A percentile compares a stretch with the other conserved stretches of the same genome.
phyloP scores from a whole-genome alignment of 23 tunicate genomes.

The Styela plicata region DNA sequence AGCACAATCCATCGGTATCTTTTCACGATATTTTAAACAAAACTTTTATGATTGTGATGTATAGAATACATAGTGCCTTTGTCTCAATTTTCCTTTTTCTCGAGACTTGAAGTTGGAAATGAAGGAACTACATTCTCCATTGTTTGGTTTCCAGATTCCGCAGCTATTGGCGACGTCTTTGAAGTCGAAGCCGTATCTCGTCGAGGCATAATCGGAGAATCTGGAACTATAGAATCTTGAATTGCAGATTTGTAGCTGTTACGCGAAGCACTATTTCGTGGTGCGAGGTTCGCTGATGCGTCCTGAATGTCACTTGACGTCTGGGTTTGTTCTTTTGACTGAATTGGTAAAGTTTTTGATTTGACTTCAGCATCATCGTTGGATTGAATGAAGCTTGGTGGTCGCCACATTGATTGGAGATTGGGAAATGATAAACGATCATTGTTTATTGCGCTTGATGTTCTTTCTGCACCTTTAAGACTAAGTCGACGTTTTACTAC shows the following conservation, averaged over 20 bases:
- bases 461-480: neutral
- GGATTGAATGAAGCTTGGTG: slow-evolving; percentile 13
- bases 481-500: slow-evolving; percentile 17
- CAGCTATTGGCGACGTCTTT: neutral
- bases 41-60: too few relatives aligned
- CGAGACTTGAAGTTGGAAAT: neutral
- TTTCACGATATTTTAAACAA: too few relatives aligned
- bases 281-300: neutral
- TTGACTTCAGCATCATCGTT: neutral
- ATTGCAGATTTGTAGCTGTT: slow-evolving; percentile 44
- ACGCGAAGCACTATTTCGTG: slow-evolving; percentile 5
- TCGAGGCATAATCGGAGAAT: neutral
- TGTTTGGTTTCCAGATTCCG: neutral
- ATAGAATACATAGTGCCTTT: too few relatives aligned
- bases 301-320: neutral
- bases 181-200: neutral
- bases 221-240: slow-evolving; percentile 23
- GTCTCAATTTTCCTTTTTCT: neutral
- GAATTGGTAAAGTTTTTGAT: neutral
- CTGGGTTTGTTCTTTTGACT: neutral
- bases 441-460: neutral
- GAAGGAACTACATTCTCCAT: neutral
- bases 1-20: too few relatives aligned
- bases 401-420: slow-evolving; percentile 22
- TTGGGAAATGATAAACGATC: slow-evolving; percentile 26